Evolutionary conservation across 2,888 invertebrate species (phyloP), one percentile per base, ranked within the genome.

Genomic region (Chirona hameri): DNA sequence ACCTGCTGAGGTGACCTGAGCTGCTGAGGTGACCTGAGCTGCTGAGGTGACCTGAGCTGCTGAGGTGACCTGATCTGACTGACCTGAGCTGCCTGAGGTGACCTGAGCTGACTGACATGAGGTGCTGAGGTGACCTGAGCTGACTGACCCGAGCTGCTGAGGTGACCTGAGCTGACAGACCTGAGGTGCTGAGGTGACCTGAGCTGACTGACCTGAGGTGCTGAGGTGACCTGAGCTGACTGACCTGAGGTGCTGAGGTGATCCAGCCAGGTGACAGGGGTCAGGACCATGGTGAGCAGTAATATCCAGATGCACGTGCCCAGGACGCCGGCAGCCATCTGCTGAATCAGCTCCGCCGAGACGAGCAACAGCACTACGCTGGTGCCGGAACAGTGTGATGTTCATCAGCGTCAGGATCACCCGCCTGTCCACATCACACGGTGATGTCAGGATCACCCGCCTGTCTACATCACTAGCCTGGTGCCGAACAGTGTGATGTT

Each of bases 401-500:
- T 92, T 90, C 82, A 93, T 90, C 27, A 91, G 90, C 84, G 90
- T 88, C 0, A 92, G 92, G 0, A 92, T 92, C 0, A 91, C 86
- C 84, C 86, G 57, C 83, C 89, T 89, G 86, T 0, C 21, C 14
- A 24, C 52, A 52, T 52, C 52, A 52, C 1, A 52, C 52, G 18
- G 18, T 9, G 5, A 18, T 18, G 52, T 52, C 52, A 52, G 52
- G 2, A 18, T 15, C 52, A 52, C 1, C 18, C 52, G 7, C 39
- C 39, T 39, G 39, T 39, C 7, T 7, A 39, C 39, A 39, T 7
- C 39, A 39, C n/a, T n/a, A n/a, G n/a, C n/a, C 83, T 81, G 10
- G 83, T 82, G 27, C 84, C 84, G 29, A 84, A 82, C 29, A 93
- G 87, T 0, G 92, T 92, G 84, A 92, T 88, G 85, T 92, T 90